Evolutionary conservation across 2,797 vertebrate genomes (phyloP), one percentile per base, ranked within the genome.

Genomic region (Onychomys torridus): DNA sequence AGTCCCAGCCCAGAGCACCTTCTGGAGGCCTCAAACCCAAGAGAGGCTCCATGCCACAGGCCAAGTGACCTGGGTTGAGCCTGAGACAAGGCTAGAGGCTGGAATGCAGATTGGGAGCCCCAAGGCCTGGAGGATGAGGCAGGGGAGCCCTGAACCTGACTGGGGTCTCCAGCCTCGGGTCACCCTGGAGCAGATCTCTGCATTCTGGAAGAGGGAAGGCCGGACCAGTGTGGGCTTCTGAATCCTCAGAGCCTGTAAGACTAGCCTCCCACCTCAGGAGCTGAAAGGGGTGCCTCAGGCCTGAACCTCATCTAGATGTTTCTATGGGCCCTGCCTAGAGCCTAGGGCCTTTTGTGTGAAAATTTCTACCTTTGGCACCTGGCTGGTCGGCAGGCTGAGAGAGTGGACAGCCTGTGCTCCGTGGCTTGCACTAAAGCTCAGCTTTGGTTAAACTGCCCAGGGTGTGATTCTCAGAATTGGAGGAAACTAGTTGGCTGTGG

Each of bases 141-240:
- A 90, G 2, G 92, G 95, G 11, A 98, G 97, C 95, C 96, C 95
- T 0, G 93, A 97, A 25, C 91, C 61, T 0, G 97, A 98, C 14
- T 98, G 98, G 98, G 79, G 96, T 32, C 96, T 97, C 14, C 98
- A 98, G 89, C 98, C 98, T 61, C 97, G 87, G 76, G 97, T 98
- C 79, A 98, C 98, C 8, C 73, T 97, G 93, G 98, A 98, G 16
- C 89, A 98, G 92, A 98, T 98, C 61, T 98, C 98, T 0, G 97
- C 97, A 0, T 98, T 98, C 93, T 98, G 98, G 98, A 97, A 69
- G 61, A 96, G 98, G 1, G 98, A 98, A 95, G 95, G 93, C 65
- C 94, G 97, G 73, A 55, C 93, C 78, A 97, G 96, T 0, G 83
- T 85, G 9, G 95, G 96, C 5, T 92, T 97, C 89, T 98, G 96